These are phyloP conservation scores for Elephas maximus DNA, from an alignment of 2,113 vertebrate genomes.

Conservation along the genomic window DNA sequence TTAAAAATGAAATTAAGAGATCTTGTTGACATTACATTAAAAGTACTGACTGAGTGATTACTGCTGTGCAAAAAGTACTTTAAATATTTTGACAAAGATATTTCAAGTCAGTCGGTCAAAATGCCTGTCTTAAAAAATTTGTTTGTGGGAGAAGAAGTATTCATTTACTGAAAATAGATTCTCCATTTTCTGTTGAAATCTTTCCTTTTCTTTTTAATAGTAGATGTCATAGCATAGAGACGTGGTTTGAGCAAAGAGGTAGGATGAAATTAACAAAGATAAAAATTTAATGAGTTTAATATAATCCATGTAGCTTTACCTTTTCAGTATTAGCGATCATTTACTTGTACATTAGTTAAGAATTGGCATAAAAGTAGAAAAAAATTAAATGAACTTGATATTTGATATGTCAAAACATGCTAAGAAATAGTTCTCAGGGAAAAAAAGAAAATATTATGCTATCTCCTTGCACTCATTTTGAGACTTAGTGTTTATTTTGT, in stretches of 20 bases:
- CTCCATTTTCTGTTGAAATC: not conserved
- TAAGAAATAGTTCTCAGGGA: not conserved
- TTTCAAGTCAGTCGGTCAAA: constrained; percentile 38
- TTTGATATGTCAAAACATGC: not conserved
- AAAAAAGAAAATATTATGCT: not conserved
- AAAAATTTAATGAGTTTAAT: not conserved
- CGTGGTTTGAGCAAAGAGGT: not conserved
- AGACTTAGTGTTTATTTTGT: not conserved
- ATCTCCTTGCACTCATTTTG: constrained; percentile 15
- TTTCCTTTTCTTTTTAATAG: not conserved
- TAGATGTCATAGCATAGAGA: not conserved
- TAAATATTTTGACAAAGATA: constrained; percentile 59
- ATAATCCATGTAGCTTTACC: not conserved
- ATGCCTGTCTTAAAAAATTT: not conserved
- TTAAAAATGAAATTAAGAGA: constrained; percentile 36
- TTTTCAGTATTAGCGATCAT: not conserved
- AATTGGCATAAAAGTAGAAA: constrained; percentile 33
- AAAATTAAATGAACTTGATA: not conserved
- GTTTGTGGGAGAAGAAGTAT: not conserved
- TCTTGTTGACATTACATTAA: not conserved
- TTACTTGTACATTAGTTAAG: not conserved
- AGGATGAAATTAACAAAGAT: not conserved
- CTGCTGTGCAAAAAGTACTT: not conserved
- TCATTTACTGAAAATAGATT: constrained; percentile 28
- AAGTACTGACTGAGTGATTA: constrained; percentile 29